A percentile compares a stretch with the other conserved stretches of the same genome.
phyloP scores from a whole-genome alignment of 2,888 invertebrate genomes.

The Sylvicola cinctus region DNA sequence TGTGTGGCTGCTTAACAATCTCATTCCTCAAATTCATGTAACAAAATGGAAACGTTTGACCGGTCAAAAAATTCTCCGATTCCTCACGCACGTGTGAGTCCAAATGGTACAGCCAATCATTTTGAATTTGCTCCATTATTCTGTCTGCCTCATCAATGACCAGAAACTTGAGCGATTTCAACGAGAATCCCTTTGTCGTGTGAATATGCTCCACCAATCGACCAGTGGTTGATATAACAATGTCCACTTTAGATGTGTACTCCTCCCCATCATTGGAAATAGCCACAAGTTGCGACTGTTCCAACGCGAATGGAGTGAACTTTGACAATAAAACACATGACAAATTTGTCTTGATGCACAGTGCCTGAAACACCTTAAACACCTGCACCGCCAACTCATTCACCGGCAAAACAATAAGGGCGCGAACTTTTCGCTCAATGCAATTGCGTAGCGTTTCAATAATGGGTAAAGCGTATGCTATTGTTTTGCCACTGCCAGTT shows the following conservation, averaged over 20 bases:
- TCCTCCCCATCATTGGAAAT: constrained; percentile 25
- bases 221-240: constrained; percentile 84
- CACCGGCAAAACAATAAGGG: constrained; percentile 81
- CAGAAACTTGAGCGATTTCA: constrained; percentile 51
- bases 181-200: constrained; percentile 55
- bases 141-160: constrained; percentile 96
- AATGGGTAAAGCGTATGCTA: constrained; percentile 83
- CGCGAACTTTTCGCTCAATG: constrained; percentile 47
- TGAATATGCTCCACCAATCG: constrained; percentile 81
- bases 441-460: constrained; percentile 46
- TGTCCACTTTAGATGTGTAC: constrained; percentile 38
- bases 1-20: constrained; percentile 40
- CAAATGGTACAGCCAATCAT: constrained; percentile 74
- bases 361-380: constrained; percentile 56
- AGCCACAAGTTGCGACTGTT: constrained; percentile 41
- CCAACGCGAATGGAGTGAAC: constrained; percentile 39
- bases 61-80: constrained; percentile 20
- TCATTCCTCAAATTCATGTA: constrained; percentile 15
- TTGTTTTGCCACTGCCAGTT: constrained; percentile 93
- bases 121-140: constrained; percentile 76
- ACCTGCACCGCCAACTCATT: constrained; percentile 83
- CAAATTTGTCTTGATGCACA: constrained; percentile 42
- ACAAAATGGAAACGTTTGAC: constrained; percentile 13
- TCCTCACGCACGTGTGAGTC: constrained; percentile 39
- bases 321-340: constrained; percentile 51